Evolutionary conservation across 1,140 invertebrate species (phyloP), one percentile per base, ranked within the genome.

Genomic region (Calliphora vicina): DNA sequence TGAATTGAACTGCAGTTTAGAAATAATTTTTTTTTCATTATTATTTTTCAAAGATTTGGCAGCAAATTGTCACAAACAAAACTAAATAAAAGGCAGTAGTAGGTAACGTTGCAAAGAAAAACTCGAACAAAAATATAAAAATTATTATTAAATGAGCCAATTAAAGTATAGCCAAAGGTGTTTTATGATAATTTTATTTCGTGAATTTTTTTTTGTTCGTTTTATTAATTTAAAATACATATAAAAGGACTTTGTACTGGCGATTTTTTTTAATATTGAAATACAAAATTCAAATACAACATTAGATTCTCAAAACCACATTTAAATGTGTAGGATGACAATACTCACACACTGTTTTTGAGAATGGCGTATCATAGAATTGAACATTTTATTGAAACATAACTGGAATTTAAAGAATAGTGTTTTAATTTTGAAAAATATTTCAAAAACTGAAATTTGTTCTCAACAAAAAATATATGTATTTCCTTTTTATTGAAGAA

Each of bases 71-170:
- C 12, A 15, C 4, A 50, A 50, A 50, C 17, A 50, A 50, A n/a
- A 50, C 12, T 12, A n/a, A 50, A 50, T 50, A 50, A 50, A 3
- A 50, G 17, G 45, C 17, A 50, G 17, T 50, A 50, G 35, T n/a
- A n/a, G 10, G 35, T 35, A 35, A 35, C 8, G 8, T 35, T 35
- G 29, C 2, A 35, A 35, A 35, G 15, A 6, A 17, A 50, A 50
- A 6, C 13, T 50, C 4, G 1, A 50, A 50, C 45, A 50, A 50
- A 50, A 50, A 50, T 50, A 50, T 50, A 25, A 67, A n/a, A 67
- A 67, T 67, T 23, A 23, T 67, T 23, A 67, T 67, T 67, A 67
- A 67, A 67, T 23, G n/a, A 67, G 61, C 61, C 61, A 67, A 67
- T 67, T 67, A 23, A 23, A 20, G 23, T 17, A 20, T n/a, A 67